Percentiles rank a stretch among this genome's conserved stretches.
phyloP scores from a whole-genome alignment of 2,797 vertebrate genomes.

The Rhadinocentrus ornatus region DNA sequence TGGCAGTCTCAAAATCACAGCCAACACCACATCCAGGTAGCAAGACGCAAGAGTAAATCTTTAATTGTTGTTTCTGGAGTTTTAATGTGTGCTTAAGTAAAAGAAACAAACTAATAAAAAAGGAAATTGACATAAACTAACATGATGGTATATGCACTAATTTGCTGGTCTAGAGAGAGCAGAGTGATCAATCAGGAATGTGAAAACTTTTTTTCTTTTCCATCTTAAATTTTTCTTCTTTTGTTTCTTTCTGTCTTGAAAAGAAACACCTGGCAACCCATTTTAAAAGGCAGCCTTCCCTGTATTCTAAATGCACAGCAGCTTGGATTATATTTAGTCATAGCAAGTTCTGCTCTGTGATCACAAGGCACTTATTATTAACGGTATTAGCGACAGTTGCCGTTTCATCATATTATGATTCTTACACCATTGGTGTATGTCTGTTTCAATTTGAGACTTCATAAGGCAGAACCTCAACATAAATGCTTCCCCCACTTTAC shows the following conservation, averaged over 20 bases:
- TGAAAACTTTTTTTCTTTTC: no score
- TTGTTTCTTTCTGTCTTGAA: background rate
- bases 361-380: constrained; percentile 15
- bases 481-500: constrained; percentile 39
- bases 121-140: no score
- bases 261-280: background rate
- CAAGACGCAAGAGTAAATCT: background rate
- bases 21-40: constrained; percentile 94
- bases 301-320: constrained; percentile 12
- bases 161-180: background rate
- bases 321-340: constrained; percentile 12
- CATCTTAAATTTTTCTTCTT: no score
- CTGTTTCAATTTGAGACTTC: constrained; percentile 55
- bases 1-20: constrained; percentile 94
- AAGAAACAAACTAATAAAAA: no score
- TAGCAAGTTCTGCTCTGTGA: constrained; percentile 26
- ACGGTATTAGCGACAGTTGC: constrained; percentile 27
- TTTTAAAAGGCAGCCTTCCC: background rate
- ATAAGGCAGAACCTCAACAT: constrained; percentile 31
- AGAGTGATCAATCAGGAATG: background rate
- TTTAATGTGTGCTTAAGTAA: background rate
- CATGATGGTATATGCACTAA: background rate
- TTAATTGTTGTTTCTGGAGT: background rate
- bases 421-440: background rate
- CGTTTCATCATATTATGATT: constrained; percentile 10